phyloP scores from a whole-genome alignment of 64 coral and sea anemone species.

The Platygyra sinensis region DNA sequence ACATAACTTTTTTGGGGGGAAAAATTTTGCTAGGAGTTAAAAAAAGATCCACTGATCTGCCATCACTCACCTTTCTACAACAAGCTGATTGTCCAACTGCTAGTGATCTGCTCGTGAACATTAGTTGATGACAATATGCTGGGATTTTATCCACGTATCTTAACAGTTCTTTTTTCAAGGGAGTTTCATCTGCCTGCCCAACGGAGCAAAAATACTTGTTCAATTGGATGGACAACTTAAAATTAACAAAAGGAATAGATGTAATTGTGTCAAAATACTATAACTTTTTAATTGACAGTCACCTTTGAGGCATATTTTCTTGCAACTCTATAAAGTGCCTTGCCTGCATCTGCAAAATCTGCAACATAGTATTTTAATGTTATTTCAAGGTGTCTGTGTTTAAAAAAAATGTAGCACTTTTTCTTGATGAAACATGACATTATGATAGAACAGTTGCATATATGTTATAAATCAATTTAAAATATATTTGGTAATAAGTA shows the following conservation, averaged over 20 bases:
- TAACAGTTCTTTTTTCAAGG: conserved; percentile 66
- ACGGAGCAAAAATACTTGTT: background rate
- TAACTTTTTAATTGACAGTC: background rate
- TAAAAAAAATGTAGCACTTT: too few relatives aligned
- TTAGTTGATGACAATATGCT: conserved; percentile 87
- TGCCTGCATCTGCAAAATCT: conserved; percentile 81
- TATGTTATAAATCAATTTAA: too few relatives aligned
- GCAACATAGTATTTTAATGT: background rate
- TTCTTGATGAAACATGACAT: too few relatives aligned
- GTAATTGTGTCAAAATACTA: background rate
- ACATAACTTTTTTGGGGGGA: background rate
- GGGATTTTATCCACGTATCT: conserved; percentile 78
- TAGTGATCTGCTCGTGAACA: conserved; percentile 81
- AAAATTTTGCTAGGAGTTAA: background rate
- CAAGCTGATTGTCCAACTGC: conserved; percentile 87
- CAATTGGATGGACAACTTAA: background rate
- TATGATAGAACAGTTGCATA: too few relatives aligned
- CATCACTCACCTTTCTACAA: conserved; percentile 67
- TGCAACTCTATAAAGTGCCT: conserved; percentile 69
- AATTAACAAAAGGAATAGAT: background rate
- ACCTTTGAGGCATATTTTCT: conserved; percentile 71
- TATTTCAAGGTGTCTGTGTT: too few relatives aligned
- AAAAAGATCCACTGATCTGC: background rate
- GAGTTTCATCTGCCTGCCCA: conserved; percentile 69
- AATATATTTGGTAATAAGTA: background rate